Evolutionary conservation across 2,113 vertebrate species (phyloP).

Genomic region (Mustela nigripes): DNA sequence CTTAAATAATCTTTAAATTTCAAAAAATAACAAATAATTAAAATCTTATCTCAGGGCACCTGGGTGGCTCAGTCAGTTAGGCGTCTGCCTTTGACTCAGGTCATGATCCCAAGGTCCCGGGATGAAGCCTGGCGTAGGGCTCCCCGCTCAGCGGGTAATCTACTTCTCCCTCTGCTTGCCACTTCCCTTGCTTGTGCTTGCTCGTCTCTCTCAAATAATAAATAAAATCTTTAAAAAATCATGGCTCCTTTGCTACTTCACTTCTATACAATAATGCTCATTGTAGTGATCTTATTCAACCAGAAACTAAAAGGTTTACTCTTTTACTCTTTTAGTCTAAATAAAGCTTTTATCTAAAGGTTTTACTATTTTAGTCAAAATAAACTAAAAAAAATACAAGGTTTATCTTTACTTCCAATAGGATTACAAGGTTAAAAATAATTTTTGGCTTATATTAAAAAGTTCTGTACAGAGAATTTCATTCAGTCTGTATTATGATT

Average conservation of each 20-base stretch:
- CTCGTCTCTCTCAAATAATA: no score
- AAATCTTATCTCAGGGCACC: not conserved
- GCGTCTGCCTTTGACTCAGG: no score
- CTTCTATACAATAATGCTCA: not conserved
- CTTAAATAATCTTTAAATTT: not conserved
- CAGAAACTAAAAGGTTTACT: not conserved
- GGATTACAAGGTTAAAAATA: not conserved
- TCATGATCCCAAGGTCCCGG: no score
- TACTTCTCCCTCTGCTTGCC: no score
- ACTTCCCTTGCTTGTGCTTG: no score
- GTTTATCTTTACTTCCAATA: not conserved
- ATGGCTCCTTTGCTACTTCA: not conserved
- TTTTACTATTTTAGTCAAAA: not conserved
- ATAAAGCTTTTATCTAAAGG: not conserved
- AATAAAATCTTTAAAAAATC: no score
- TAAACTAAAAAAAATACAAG: conserved; percentile 11
- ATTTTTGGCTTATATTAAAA: not conserved
- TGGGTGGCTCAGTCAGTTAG: no score
- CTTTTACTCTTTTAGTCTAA: conserved; percentile 9
- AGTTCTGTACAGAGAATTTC: not conserved
- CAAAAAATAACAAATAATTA: not conserved
- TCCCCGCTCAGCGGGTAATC: no score
- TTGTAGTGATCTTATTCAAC: not conserved
- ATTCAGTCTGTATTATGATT: not conserved
- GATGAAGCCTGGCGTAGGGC: no score